Evolutionary conservation across 2,888 invertebrate genomes (phyloP).

Genomic region (Tetrapedia diversipes): DNA sequence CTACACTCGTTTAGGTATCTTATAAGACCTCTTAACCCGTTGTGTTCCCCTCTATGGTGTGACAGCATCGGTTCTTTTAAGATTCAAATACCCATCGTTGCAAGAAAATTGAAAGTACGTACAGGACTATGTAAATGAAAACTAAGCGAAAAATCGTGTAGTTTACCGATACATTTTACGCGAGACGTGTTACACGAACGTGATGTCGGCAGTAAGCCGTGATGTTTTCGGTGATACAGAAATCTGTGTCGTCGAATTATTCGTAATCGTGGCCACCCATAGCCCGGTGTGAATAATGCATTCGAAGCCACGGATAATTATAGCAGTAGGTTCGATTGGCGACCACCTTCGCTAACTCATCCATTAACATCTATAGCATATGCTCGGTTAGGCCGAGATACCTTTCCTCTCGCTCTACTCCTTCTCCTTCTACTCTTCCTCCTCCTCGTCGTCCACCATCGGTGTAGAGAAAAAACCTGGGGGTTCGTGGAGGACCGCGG

Average conservation of each 20-base stretch:
- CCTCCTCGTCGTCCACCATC: neutral
- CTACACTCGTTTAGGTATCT: no score
- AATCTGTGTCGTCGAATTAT: conserved; percentile 18
- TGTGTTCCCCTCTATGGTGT: no score
- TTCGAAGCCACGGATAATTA: conserved; percentile 33
- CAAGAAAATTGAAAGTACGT: neutral
- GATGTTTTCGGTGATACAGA: neutral
- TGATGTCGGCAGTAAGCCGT: neutral
- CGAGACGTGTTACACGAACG: neutral
- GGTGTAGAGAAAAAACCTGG: conserved; percentile 30
- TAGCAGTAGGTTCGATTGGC: conserved; percentile 48
- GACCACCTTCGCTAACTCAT: conserved; percentile 40
- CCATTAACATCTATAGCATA: conserved; percentile 41
- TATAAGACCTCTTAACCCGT: no score
- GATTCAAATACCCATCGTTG: no score
- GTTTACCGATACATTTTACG: neutral
- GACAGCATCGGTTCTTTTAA: no score
- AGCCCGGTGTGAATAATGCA: conserved; percentile 31
- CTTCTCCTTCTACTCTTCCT: no score
- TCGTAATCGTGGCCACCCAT: conserved; percentile 30
- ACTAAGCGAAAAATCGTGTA: neutral
- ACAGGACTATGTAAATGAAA: no score
- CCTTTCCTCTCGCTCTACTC: no score
- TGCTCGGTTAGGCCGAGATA: no score
- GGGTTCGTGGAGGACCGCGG: conserved; percentile 54